Evolutionary conservation across 2,888 invertebrate genomes (phyloP).

Genomic region (Lochmaea capreae): DNA sequence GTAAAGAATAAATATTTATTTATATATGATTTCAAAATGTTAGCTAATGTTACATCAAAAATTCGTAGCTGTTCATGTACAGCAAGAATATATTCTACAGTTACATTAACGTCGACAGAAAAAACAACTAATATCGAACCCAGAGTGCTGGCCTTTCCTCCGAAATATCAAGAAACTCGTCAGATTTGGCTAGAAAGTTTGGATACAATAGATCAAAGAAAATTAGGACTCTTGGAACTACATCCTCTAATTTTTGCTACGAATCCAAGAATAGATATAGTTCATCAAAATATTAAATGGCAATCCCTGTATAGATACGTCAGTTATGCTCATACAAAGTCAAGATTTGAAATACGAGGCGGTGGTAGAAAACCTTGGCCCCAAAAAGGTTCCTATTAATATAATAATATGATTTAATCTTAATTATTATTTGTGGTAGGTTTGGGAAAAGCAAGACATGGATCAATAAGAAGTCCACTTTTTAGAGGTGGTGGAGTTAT

Average conservation of each 20-base stretch:
- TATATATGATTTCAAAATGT: conserved; percentile 43
- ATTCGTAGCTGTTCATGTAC: conserved; percentile 45
- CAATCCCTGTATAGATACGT: conserved; percentile 85
- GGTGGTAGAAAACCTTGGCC: conserved; percentile 97
- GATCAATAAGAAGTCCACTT: conserved; percentile 90
- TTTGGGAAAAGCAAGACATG: conserved; percentile 88
- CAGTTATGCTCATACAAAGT: conserved; percentile 82
- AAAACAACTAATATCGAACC: conserved; percentile 35
- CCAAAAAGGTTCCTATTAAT: conserved; percentile 79
- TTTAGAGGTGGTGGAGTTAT: conserved; percentile 85
- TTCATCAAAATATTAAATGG: conserved; percentile 89
- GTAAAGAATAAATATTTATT: no score
- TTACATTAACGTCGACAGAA: conserved; percentile 32
- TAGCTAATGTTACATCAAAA: conserved; percentile 47
- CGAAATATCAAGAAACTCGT: conserved; percentile 72
- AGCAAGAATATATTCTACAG: conserved; percentile 46
- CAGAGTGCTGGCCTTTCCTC: conserved; percentile 60
- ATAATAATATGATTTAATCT: background rate
- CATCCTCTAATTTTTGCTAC: conserved; percentile 90
- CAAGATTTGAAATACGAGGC: conserved; percentile 87
- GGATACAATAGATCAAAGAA: conserved; percentile 79
- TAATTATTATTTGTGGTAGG: conserved; percentile 49
- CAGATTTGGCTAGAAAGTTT: conserved; percentile 91
- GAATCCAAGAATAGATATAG: conserved; percentile 86
- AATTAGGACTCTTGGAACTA: conserved; percentile 86